These are phyloP conservation scores for Spea multiplicata DNA, from an alignment of 2,113 vertebrate genomes.

Conservation along the genomic window DNA sequence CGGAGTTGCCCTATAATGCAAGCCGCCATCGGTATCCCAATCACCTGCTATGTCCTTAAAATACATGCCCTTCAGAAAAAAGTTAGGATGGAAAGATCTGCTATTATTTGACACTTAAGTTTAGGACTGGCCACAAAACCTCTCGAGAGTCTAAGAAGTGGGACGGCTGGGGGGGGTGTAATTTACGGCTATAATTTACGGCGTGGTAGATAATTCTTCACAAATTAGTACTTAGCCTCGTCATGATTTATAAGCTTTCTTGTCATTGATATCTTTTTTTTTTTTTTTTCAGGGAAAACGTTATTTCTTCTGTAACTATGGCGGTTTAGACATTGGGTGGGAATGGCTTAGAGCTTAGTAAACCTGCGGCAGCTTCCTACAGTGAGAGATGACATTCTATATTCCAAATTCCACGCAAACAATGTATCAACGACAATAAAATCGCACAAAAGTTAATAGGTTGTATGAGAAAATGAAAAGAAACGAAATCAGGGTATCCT, in stretches of 20 bases:
- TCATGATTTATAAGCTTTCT: background rate
- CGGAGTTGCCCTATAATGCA: constrained; percentile 1
- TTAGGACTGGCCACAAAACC: constrained; percentile 1
- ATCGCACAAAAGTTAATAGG: too few relatives aligned
- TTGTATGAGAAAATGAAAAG: too few relatives aligned
- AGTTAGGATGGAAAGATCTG: background rate
- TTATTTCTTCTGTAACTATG: too few relatives aligned
- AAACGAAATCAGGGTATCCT: too few relatives aligned
- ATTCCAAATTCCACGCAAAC: too few relatives aligned
- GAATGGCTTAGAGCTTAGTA: too few relatives aligned
- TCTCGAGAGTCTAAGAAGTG: background rate
- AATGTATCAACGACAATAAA: too few relatives aligned
- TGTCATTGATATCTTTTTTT: too few relatives aligned
- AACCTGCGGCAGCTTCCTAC: too few relatives aligned
- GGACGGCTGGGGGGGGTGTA: background rate
- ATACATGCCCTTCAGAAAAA: constrained; percentile 22
- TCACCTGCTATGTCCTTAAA: constrained; percentile 24
- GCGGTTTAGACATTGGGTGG: too few relatives aligned
- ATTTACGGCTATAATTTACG: background rate
- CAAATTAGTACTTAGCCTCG: background rate
- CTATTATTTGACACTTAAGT: background rate
- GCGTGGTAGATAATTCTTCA: background rate
- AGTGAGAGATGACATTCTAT: too few relatives aligned
- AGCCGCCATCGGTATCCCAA: constrained; percentile 16
- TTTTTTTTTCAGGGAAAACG: too few relatives aligned